Evolutionary conservation across 2,113 vertebrate species (phyloP).

Genomic region (Urocolius indicus): DNA sequence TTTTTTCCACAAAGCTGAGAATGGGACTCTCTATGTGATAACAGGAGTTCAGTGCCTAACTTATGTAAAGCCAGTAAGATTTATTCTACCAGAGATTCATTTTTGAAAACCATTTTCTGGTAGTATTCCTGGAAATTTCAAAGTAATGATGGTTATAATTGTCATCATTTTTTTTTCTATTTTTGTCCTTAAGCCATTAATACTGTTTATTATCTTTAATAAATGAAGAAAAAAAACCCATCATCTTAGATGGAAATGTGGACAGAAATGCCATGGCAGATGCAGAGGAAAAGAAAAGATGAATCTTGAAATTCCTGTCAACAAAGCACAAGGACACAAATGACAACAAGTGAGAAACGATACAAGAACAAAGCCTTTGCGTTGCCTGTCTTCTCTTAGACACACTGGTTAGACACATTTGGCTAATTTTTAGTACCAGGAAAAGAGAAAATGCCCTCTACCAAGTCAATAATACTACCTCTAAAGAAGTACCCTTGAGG

Average conservation of each 20-base stretch:
- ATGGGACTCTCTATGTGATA: background rate
- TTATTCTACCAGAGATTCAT: background rate
- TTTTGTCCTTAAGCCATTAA: background rate
- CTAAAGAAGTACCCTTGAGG: background rate
- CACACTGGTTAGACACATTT: background rate
- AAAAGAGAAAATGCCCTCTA: background rate
- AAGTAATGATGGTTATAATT: background rate
- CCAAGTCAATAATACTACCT: background rate
- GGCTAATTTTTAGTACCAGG: background rate
- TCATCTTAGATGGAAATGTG: background rate
- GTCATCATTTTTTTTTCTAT: background rate
- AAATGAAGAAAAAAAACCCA: background rate
- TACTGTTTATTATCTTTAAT: background rate
- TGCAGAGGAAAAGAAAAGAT: background rate
- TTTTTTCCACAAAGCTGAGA: background rate
- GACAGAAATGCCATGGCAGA: background rate
- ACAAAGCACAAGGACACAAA: background rate
- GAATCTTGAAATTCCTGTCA: background rate
- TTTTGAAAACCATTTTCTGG: slow-evolving; percentile 15
- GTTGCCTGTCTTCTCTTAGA: background rate
- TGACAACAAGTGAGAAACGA: background rate
- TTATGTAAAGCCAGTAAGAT: background rate
- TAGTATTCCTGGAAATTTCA: slow-evolving; percentile 6
- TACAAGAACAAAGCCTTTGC: background rate
- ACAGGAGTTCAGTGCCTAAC: background rate